Percentiles rank a stretch among this genome's conserved stretches.
phyloP scores from a whole-genome alignment of 2,888 invertebrate species.

The Melipona beecheii region DNA sequence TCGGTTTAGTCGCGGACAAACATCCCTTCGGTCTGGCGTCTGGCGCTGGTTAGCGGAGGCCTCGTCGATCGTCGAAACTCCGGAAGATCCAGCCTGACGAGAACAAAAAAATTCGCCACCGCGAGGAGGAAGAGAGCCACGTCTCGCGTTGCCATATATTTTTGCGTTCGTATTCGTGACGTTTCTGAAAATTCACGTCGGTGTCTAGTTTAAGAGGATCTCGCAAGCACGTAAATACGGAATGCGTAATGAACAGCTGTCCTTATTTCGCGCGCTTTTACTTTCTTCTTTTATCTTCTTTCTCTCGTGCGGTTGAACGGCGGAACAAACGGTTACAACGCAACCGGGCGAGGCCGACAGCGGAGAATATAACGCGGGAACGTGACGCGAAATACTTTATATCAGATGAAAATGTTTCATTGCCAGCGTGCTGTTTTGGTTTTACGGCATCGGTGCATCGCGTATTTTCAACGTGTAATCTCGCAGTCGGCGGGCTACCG shows the following conservation, averaged over 20 bases:
- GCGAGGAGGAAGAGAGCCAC: not conserved
- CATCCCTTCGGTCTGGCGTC: slow-evolving; percentile 11
- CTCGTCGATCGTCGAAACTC: slow-evolving; percentile 36
- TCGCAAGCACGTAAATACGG: slow-evolving; percentile 26
- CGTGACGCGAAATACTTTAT: slow-evolving; percentile 62
- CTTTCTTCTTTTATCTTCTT: slow-evolving; percentile 19
- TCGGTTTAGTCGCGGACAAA: slow-evolving; percentile 40
- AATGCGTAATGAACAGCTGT: slow-evolving; percentile 35
- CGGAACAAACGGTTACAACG: slow-evolving; percentile 24
- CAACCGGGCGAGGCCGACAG: slow-evolving; percentile 6
- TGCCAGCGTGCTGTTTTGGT: slow-evolving; percentile 53
- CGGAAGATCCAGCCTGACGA: slow-evolving; percentile 6
- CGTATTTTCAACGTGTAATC: slow-evolving; percentile 23
- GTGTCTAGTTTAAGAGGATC: slow-evolving; percentile 21
- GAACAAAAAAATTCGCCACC: slow-evolving; percentile 7
- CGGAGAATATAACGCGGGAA: slow-evolving; percentile 36
- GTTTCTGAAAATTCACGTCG: slow-evolving; percentile 2
- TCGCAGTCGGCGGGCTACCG: slow-evolving; percentile 39
- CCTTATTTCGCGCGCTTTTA: not conserved
- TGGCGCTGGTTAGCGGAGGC: not conserved
- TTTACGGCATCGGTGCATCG: slow-evolving; percentile 33
- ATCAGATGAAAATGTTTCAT: slow-evolving; percentile 57
- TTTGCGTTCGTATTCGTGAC: not conserved
- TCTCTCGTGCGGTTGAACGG: slow-evolving; percentile 11
- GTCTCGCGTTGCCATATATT: too few relatives aligned